phyloP scores from a whole-genome alignment of 2,888 invertebrate species.

The Hirtodrosophila confusa region DNA sequence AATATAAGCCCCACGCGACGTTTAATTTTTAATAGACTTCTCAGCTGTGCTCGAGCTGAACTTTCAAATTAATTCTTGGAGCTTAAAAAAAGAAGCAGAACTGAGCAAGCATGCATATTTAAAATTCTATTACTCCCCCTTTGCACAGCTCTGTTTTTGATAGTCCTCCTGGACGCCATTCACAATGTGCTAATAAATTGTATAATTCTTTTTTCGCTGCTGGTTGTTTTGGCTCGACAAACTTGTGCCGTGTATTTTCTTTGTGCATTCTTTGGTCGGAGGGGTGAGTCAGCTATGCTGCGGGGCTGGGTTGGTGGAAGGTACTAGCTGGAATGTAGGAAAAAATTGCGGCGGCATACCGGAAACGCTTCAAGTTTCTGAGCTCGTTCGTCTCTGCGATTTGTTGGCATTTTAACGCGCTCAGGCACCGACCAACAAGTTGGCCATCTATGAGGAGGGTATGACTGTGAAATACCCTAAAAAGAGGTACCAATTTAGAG shows the following conservation, averaged over 20 bases:
- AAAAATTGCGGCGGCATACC: slow-evolving; percentile 79
- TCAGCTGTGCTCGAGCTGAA: slow-evolving; percentile 30
- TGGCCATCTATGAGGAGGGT: background rate
- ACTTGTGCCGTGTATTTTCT: slow-evolving; percentile 55
- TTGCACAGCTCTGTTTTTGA: slow-evolving; percentile 21
- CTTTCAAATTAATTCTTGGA: slow-evolving; percentile 35
- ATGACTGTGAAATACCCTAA: slow-evolving; percentile 9
- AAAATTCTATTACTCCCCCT: slow-evolving; percentile 56
- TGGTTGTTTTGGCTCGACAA: slow-evolving; percentile 55
- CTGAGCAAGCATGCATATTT: slow-evolving; percentile 53
- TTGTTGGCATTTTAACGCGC: slow-evolving; percentile 77
- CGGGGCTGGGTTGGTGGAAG: slow-evolving; percentile 13
- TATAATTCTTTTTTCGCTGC: slow-evolving; percentile 45
- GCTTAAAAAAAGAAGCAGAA: slow-evolving; percentile 5
- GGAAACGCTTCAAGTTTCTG: slow-evolving; percentile 77
- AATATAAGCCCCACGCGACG: slow-evolving; percentile 45
- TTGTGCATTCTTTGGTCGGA: slow-evolving; percentile 40
- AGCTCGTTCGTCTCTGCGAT: slow-evolving; percentile 80
- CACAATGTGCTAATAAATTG: slow-evolving; percentile 62
- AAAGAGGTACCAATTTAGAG: too few species aligned
- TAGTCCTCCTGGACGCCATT: slow-evolving; percentile 16
- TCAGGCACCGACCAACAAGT: slow-evolving; percentile 44
- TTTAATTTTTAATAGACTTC: slow-evolving; percentile 56
- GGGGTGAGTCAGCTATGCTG: slow-evolving; percentile 1
- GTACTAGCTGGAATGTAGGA: slow-evolving; percentile 38